Percentiles rank a stretch among this genome's conserved stretches.
phyloP scores from a whole-genome alignment of 2,888 invertebrate genomes.

The Cordilura impudica region DNA sequence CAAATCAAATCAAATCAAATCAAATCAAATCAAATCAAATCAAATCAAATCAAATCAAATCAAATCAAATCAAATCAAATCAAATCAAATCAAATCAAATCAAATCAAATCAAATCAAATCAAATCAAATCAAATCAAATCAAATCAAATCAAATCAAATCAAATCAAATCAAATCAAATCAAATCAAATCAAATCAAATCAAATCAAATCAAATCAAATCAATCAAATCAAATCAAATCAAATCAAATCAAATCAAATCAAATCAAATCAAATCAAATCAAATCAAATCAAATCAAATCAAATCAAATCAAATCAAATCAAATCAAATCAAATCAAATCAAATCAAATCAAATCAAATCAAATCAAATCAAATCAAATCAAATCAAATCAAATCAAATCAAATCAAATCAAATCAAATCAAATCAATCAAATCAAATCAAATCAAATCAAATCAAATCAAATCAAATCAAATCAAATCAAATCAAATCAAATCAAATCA shows the following conservation, averaged over 20 bases:
- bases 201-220: no score
- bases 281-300: conserved; percentile 1
- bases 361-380: conserved; percentile 1
- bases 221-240: no score
- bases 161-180: conserved; percentile 1
- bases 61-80: conserved; percentile 1
- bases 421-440: no score
- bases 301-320: conserved; percentile 1
- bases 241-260: conserved; percentile 1
- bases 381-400: conserved; percentile 1
- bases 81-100: conserved; percentile 1
- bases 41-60: conserved; percentile 1
- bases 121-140: conserved; percentile 1
- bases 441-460: conserved; percentile 1
- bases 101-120: conserved; percentile 1
- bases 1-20: conserved; percentile 1
- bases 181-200: not conserved
- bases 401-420: no score
- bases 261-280: conserved; percentile 1
- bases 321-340: conserved; percentile 1
- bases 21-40: conserved; percentile 1
- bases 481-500: conserved; percentile 1
- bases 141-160: conserved; percentile 1
- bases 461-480: conserved; percentile 1
- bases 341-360: conserved; percentile 1